phyloP scores from a whole-genome alignment of 37 sponge, comb jelly and placozoan genomes.

The Bolinopsis microptera region DNA sequence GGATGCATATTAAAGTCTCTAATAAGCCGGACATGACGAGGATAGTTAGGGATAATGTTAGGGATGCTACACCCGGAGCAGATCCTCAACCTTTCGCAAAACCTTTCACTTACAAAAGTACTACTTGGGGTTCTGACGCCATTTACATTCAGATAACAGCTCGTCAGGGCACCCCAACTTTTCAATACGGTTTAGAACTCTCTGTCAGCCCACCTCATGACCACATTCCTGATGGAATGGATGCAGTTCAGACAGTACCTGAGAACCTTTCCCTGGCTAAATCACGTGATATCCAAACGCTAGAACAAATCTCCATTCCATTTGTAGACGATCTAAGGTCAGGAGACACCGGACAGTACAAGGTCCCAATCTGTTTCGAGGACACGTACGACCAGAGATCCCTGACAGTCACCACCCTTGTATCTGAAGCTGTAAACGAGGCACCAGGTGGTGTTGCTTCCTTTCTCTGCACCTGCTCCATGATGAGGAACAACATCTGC shows the following conservation, averaged over 20 bases:
- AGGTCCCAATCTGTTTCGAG: not conserved
- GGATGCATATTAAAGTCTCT: too few species aligned
- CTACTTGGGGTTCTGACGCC: not conserved
- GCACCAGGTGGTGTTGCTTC: not conserved
- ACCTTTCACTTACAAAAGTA: not conserved
- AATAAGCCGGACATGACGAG: not conserved
- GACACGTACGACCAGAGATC: not conserved
- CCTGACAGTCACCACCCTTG: not conserved
- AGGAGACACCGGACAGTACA: not conserved
- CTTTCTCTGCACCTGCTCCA: not conserved
- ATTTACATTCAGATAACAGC: not conserved
- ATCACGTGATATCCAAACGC: not conserved
- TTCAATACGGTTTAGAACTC: not conserved
- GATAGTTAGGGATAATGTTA: not conserved
- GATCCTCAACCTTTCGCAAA: not conserved
- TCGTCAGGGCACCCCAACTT: not conserved
- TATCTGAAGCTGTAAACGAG: not conserved
- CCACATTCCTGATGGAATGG: not conserved
- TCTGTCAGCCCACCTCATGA: not conserved
- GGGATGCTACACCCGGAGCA: not conserved
- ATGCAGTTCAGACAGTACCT: not conserved
- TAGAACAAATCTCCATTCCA: not conserved
- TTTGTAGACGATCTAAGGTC: not conserved
- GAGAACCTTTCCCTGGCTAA: not conserved
- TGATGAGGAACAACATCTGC: not conserved